These are phyloP conservation scores for Papilio machaon DNA, from an alignment of 1,140 invertebrate species.

Conservation along the genomic window DNA sequence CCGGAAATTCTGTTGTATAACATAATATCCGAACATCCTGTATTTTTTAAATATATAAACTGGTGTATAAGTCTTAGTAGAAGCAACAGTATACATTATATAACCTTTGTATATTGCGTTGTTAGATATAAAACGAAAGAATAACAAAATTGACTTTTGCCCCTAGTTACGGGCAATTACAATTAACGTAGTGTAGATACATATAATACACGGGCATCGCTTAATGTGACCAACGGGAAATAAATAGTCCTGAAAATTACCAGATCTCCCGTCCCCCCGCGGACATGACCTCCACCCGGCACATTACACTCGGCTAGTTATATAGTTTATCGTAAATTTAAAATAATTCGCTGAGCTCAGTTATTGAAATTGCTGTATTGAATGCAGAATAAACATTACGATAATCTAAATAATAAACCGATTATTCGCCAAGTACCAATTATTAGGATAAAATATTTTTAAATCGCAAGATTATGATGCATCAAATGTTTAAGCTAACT, in stretches of 20 bases:
- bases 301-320: slow-evolving; percentile 28
- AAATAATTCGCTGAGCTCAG: slow-evolving; percentile 17
- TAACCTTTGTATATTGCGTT: too few species aligned
- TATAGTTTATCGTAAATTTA: slow-evolving; percentile 35
- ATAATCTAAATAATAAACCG: not conserved
- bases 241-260: slow-evolving; percentile 70
- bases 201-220: slow-evolving; percentile 33
- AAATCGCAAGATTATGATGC: too few species aligned
- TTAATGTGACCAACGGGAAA: slow-evolving; percentile 60
- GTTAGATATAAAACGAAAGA: not conserved
- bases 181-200: not conserved
- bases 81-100: too few species aligned
- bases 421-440: not conserved
- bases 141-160: not conserved
- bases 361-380: not conserved
- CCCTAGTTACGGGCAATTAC: not conserved
- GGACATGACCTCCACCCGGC: slow-evolving; percentile 16
- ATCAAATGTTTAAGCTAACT: too few species aligned
- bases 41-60: too few species aligned
- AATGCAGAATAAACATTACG: not conserved
- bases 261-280: slow-evolving; percentile 16
- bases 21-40: too few species aligned
- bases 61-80: too few species aligned
- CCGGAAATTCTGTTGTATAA: too few species aligned
- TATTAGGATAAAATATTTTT: too few species aligned